Conservation (phyloP, 1,140 invertebrate species). For the Odontomachus brunneus region DNA sequence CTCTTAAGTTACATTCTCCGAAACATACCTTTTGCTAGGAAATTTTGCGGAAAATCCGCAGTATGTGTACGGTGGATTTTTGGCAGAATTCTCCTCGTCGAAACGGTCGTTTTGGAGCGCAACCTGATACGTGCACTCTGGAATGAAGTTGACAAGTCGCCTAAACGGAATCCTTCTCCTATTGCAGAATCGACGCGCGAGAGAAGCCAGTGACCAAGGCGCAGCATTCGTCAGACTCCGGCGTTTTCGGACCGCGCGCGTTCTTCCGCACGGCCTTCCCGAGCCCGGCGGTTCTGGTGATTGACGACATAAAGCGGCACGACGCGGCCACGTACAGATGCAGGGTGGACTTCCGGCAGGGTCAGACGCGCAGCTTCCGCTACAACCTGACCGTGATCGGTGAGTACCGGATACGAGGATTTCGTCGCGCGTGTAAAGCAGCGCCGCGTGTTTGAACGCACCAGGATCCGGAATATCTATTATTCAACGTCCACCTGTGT, state of each 20-base stretch:
- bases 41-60: too few species aligned
- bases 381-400: conserved; percentile 96
- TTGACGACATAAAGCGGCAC: conserved; percentile 92
- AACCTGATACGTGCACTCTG: too few species aligned
- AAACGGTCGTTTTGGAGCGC: too few species aligned
- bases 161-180: conserved; percentile 3
- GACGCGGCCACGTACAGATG: conserved; percentile 95
- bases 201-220: conserved; percentile 90
- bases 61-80: too few species aligned
- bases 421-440: neutral
- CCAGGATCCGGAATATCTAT: too few species aligned
- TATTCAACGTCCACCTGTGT: too few species aligned
- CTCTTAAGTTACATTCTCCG: too few species aligned
- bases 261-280: conserved; percentile 90
- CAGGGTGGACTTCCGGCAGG: conserved; percentile 94
- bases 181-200: conserved; percentile 92
- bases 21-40: too few species aligned
- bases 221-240: conserved; percentile 91
- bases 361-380: conserved; percentile 93
- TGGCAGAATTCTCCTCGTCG: too few species aligned
- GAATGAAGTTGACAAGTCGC: neutral
- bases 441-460: too few species aligned
- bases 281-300: conserved; percentile 90
- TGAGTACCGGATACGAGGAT: conserved; percentile 85
- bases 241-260: conserved; percentile 92